Evolutionary conservation across 2,888 invertebrate genomes (phyloP).

Genomic region (Macrosoma leucophasiata): DNA sequence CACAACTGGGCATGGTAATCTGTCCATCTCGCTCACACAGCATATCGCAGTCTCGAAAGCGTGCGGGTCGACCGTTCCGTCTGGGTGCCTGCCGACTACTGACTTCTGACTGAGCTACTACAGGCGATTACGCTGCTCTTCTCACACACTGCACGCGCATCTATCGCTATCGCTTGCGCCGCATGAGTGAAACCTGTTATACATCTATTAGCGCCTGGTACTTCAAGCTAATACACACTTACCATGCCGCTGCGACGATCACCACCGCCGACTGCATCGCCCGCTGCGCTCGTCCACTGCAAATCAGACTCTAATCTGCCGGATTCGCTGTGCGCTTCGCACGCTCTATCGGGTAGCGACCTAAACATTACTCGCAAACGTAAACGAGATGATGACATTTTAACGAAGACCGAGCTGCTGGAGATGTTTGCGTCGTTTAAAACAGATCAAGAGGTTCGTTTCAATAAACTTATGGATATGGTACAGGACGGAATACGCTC

Average conservation of each 20-base stretch:
- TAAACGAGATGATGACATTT: conserved; percentile 1
- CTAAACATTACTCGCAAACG: conserved; percentile 4
- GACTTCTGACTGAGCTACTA: too few relatives aligned
- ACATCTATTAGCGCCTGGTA: conserved; percentile 4
- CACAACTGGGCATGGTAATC: too few relatives aligned
- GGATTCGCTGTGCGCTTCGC: background rate
- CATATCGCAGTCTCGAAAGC: too few relatives aligned
- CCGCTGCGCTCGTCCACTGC: conserved; percentile 3
- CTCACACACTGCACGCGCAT: too few relatives aligned
- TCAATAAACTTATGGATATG: conserved; percentile 4
- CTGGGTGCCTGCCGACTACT: too few relatives aligned
- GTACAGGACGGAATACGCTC: conserved; percentile 4
- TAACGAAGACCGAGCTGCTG: conserved; percentile 3
- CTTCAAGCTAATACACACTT: background rate
- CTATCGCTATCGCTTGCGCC: too few relatives aligned
- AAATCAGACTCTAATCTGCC: conserved; percentile 1
- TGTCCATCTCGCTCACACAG: too few relatives aligned
- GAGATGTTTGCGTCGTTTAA: conserved; percentile 8
- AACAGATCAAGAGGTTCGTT: conserved; percentile 5
- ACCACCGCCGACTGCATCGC: background rate
- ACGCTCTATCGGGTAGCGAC: background rate
- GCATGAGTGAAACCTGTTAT: too few relatives aligned
- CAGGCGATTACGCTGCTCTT: too few relatives aligned
- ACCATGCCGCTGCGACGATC: conserved; percentile 6
- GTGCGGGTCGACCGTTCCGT: too few relatives aligned